Evolutionary conservation across 2,797 vertebrate species (phyloP), one percentile per base, ranked within the genome.

Genomic region (Balearica regulorum): DNA sequence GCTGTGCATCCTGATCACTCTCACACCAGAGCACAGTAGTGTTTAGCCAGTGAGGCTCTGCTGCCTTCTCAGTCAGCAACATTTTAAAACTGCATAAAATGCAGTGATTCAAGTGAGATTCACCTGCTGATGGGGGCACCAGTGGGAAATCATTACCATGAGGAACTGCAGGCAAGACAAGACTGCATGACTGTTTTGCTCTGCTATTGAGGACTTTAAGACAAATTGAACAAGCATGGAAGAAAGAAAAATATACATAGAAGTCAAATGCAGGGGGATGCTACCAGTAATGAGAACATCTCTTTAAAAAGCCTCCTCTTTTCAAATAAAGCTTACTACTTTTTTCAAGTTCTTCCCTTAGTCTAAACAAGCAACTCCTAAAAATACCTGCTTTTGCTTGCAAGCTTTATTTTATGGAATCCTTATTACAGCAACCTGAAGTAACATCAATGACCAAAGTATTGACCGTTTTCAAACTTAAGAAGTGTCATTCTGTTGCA

Each of bases 21-120:
- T 31, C 13, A 1, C 13, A 29, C 0, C 1, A 81, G 25, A 58
- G 53, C 41, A 57, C 0, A 21, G 33, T 0, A 29, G 17, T 8
- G 20, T 62, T 79, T 51, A 61, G 21, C 44, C 2, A 4, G 57
- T 17, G 46, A 95, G 58, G 65, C 29, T 54, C 46, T 83, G 83
- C 55, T 80, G 55, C 64, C 33, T 70, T 41, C 70, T 72, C 65
- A 65, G 75, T 58, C 72, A 90, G 87, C 71, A 86, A 5, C 48
- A 65, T 39, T 89, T 91, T 39, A 65, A 49, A 90, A 33, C 49
- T 48, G 33, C 25, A 53, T 16, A 48, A 93, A 89, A 73, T 11
- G 13, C 20, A 68, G 65, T 22, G 61, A 83, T 83, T 83, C 53
- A 70, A 37, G 43, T 11, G 69, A 86, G 25, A 17, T 51, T 82